Percentiles rank a stretch among this genome's conserved stretches.
These are phyloP conservation scores for Musca domestica DNA, from an alignment of 1,140 invertebrate species.

Conservation along the genomic window DNA sequence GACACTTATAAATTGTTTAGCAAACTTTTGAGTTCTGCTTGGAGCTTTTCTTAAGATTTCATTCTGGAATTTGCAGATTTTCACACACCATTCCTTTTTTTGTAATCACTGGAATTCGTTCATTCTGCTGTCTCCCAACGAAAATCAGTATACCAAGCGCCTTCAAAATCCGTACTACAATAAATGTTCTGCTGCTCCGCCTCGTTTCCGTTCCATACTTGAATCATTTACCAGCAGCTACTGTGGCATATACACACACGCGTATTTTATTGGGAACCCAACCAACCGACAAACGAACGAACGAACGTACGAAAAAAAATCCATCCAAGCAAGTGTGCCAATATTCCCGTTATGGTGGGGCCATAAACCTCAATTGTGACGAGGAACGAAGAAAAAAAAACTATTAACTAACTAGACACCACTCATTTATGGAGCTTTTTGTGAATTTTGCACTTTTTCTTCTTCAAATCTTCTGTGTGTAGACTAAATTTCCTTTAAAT, in stretches of 20 bases:
- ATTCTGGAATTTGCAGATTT: too few species aligned
- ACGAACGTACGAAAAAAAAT: neutral
- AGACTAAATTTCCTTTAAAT: neutral
- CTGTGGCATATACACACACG: too few species aligned
- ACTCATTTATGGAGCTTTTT: neutral
- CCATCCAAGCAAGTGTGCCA: conserved; percentile 10
- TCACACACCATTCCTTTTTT: too few species aligned
- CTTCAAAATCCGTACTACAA: conserved; percentile 14
- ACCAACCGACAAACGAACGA: too few species aligned
- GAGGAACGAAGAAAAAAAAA: neutral
- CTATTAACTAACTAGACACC: too few species aligned
- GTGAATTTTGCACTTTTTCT: neutral
- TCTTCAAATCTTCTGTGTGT: conserved; percentile 1
- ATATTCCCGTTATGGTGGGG: conserved; percentile 21
- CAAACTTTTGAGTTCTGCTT: too few species aligned
- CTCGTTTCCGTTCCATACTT: conserved; percentile 11
- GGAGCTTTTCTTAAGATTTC: too few species aligned
- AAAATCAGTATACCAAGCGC: conserved; percentile 15
- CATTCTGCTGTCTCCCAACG: too few species aligned
- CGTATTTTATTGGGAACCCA: too few species aligned
- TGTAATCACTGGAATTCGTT: too few species aligned
- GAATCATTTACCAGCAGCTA: neutral
- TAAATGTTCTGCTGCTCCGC: conserved; percentile 7
- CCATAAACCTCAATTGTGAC: neutral
- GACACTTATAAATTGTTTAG: too few species aligned